Base-by-base conservation (phyloP, 1,140 invertebrate species). In the Adoxophyes honmai region DNA sequence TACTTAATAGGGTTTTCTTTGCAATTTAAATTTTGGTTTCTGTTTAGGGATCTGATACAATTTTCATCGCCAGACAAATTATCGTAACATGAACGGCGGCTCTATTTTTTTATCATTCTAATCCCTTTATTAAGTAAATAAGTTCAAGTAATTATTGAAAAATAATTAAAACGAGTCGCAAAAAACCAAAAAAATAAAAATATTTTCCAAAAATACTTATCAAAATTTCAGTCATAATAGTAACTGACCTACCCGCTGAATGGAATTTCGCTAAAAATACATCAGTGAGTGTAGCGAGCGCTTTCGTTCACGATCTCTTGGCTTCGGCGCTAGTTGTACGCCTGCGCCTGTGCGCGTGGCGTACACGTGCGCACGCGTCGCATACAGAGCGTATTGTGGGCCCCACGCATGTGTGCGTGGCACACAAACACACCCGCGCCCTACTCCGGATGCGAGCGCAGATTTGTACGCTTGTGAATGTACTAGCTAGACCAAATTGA, bases 401-500 rank as follows among this genome's bases (percentile, higher is more conserved):
- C 48, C 58, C 55, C 57, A 51, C 34, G 61, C n/a, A 78, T 78
- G 76, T 78, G 70, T 44, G 67, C 61, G 59, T 11, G 33, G 42
- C 66, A 64, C 66, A 81, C 75, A 4, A 28, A 73, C 62, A 54
- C 64, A 62, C 60, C 42, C 42, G 58, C 72, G 77, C 78, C 77
- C 78, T 81, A 82, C 75, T 86, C 80, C 85, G 85, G 85, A 88
- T 86, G 82, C 75, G 72, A 79, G 67, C 81, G 75, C 82, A 81
- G 79, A 84, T 84, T 84, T 81, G 73, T 77, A 74, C 61, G 76
- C 62, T 71, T 80, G 79, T 82, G 81, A 84, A 80, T 81, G 75
- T 78, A 66, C 79, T 84, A 87, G 79, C 79, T 84, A 87, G 79
- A 80, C 81, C 70, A 78, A 87, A 84, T 79, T 81, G 78, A 84